These are phyloP conservation scores for Drosophila trapezifrons DNA, from an alignment of 1,140 invertebrate genomes.

Conservation along the genomic window DNA sequence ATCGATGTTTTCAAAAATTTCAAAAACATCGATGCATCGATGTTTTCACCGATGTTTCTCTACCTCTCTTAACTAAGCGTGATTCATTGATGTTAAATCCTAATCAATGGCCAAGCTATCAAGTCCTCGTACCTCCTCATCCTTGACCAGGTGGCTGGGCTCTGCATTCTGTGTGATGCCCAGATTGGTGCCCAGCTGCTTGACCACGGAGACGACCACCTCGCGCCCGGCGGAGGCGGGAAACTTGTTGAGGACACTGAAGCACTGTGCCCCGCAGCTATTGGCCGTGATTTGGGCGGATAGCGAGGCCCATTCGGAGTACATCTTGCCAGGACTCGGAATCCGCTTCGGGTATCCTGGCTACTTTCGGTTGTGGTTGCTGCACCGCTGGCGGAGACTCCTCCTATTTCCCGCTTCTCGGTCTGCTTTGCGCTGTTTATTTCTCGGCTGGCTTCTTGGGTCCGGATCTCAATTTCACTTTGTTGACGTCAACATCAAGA, in stretches of 20 bases:
- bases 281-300: slow-evolving; percentile 88
- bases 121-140: slow-evolving; percentile 87
- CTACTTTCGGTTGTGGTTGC: background rate
- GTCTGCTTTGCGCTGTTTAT: background rate
- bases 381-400: background rate
- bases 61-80: too few species aligned
- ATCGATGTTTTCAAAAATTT: too few species aligned
- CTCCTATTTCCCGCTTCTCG: background rate
- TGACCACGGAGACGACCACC: slow-evolving; percentile 93
- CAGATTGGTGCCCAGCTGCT: slow-evolving; percentile 90
- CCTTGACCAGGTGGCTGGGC: slow-evolving; percentile 89
- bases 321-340: slow-evolving; percentile 85
- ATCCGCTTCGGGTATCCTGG: background rate
- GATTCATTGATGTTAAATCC: too few species aligned
- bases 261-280: slow-evolving; percentile 87
- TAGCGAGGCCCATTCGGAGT: slow-evolving; percentile 93
- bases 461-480: slow-evolving; percentile 56
- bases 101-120: too few species aligned
- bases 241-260: slow-evolving; percentile 95
- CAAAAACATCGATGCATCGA: too few species aligned
- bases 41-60: too few species aligned
- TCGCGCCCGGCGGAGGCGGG: slow-evolving; percentile 90
- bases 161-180: slow-evolving; percentile 91
- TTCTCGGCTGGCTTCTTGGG: slow-evolving; percentile 11
- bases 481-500: slow-evolving; percentile 64